These are phyloP conservation scores for Cosmia trapezina DNA, from an alignment of 2,888 invertebrate genomes.

Conservation along the genomic window DNA sequence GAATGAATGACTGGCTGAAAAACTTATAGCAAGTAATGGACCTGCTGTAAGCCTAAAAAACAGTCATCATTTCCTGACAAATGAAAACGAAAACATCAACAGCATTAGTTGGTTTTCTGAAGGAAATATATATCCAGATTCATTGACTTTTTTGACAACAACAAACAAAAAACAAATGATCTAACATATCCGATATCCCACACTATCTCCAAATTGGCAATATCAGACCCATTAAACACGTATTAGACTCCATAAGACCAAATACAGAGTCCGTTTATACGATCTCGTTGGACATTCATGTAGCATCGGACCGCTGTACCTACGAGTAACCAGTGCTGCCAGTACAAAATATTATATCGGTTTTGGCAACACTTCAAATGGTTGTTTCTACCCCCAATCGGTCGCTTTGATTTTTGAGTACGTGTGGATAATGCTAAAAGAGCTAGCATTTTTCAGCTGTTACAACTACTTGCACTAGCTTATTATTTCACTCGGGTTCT, in stretches of 20 bases:
- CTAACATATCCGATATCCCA: background rate
- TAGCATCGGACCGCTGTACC: slow-evolving; percentile 4
- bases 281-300: slow-evolving; percentile 36
- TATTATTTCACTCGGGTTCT: slow-evolving; percentile 3
- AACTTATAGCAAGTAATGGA: slow-evolving; percentile 25
- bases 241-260: background rate
- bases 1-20: slow-evolving; percentile 38
- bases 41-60: slow-evolving; percentile 2
- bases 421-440: slow-evolving; percentile 11
- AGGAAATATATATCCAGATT: background rate
- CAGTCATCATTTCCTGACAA: background rate
- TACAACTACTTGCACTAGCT: background rate
- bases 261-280: slow-evolving; percentile 16
- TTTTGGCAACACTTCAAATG: slow-evolving; percentile 60
- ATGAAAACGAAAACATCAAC: background rate
- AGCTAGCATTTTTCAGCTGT: background rate
- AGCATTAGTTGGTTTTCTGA: background rate
- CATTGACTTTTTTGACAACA: background rate
- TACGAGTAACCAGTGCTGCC: slow-evolving; percentile 23
- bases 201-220: background rate
- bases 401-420: slow-evolving; percentile 22
- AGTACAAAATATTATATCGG: slow-evolving; percentile 31
- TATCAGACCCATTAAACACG: background rate
- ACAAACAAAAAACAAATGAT: background rate
- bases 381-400: slow-evolving; percentile 24